phyloP scores from a whole-genome alignment of 2,888 invertebrate genomes.

The Aphidoletes aphidimyza region DNA sequence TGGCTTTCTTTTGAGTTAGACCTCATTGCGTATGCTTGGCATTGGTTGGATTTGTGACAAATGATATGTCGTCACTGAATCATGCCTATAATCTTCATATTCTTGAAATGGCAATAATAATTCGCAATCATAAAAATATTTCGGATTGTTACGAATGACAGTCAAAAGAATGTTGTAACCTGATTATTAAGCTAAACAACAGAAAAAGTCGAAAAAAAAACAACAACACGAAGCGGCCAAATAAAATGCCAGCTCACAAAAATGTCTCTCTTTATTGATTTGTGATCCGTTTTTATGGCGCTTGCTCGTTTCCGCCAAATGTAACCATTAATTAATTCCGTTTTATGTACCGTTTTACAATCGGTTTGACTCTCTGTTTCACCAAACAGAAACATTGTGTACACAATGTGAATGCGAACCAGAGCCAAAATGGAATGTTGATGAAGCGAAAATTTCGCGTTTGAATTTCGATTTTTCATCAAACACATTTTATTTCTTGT shows the following conservation, averaged over 20 bases:
- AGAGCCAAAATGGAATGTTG: background rate
- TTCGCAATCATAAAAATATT: too few species aligned
- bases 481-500: background rate
- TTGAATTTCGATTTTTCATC: background rate
- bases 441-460: background rate
- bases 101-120: too few species aligned
- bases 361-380: background rate
- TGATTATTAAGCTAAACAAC: too few species aligned
- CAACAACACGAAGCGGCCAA: background rate
- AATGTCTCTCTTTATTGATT: background rate
- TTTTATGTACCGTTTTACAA: conserved; percentile 7
- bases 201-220: too few species aligned
- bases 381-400: background rate
- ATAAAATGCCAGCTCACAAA: background rate
- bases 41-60: too few species aligned
- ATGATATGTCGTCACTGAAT: too few species aligned
- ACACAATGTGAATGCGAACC: background rate
- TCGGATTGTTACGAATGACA: too few species aligned
- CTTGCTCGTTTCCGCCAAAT: background rate
- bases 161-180: too few species aligned
- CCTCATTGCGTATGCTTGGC: too few species aligned
- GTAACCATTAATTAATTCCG: background rate
- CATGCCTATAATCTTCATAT: too few species aligned
- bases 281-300: conserved; percentile 2
- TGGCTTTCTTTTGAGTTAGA: too few species aligned